Conservation (phyloP, 1,140 invertebrate genomes). For the Uloborus diversus region DNA sequence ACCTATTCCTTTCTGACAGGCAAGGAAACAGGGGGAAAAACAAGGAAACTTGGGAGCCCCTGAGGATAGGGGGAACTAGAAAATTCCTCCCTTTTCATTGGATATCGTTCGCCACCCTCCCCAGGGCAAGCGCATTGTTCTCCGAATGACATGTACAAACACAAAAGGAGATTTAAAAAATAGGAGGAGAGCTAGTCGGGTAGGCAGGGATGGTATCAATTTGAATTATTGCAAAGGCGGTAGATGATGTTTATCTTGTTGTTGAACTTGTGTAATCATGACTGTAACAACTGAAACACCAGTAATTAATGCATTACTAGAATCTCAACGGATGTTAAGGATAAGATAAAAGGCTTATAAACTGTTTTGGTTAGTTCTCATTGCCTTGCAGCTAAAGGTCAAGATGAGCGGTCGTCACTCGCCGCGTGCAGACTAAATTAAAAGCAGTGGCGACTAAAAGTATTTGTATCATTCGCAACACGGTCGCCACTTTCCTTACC, state of each 20-base stretch:
- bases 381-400: too few relatives aligned
- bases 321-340: too few relatives aligned
- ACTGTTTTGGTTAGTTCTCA: too few relatives aligned
- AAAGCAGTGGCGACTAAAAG: too few relatives aligned
- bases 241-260: neutral
- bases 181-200: neutral
- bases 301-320: neutral
- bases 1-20: neutral
- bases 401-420: too few relatives aligned
- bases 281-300: neutral
- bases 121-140: constrained; percentile 25
- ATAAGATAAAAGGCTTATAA: too few relatives aligned
- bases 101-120: constrained; percentile 9
- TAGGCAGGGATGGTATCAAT: neutral
- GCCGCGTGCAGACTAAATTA: too few relatives aligned
- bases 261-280: constrained; percentile 3
- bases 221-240: neutral
- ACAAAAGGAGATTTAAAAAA: constrained; percentile 1
- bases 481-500: too few relatives aligned
- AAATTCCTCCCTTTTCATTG: constrained; percentile 30
- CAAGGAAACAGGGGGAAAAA: neutral
- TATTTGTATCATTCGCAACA: too few relatives aligned
- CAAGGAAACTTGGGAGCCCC: constrained; percentile 11
- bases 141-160: constrained; percentile 22
- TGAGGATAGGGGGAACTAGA: neutral